Base-by-base conservation (phyloP, 2,797 vertebrate species). In the Acropternis orthonyx region DNA sequence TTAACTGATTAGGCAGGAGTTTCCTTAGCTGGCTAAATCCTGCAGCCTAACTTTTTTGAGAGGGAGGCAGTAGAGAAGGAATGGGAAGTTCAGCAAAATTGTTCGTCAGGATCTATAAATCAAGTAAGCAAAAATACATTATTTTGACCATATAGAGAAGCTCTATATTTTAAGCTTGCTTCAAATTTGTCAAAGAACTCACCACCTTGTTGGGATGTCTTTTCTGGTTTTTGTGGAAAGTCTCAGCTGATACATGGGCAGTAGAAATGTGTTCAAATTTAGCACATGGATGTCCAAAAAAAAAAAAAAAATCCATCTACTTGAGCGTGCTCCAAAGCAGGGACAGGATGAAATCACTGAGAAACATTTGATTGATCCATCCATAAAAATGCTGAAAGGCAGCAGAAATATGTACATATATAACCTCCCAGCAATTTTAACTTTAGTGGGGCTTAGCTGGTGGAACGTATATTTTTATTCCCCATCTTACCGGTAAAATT, bases 311-410 rank as follows among this genome's bases (percentile, higher is more conserved):
- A 48, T 63, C 54, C 34, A 55, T 83, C 59, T 77, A 49, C 10
- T 61, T 0, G 1, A 91, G 18, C 61, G 55, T 83, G 54, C 30
- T 93, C 75, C 49, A 85, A 89, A 91, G 24, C 27, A 85, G 65
- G 58, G 51, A 89, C 75, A 91, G 61, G 95, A 72, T 94, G 92
- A 96, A 52, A 88, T 84, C 37, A 39, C 76, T 52, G 41, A 89
- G 49, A 68, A 93, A 73, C 30, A 37, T 46, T 87, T 89, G 91
- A 90, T 82, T 94, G 94, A 94, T 92, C 63, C 79, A 84, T 37
- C 74, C 73, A 71, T 59, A 92, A 86, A 95, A 93, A 76, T 82
- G 69, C 85, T 73, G 76, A 85, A 92, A 93, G 79, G 18, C 69
- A 93, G 89, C 63, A 92, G 76, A 93, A 90, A 55, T 66, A 88